Conservation (phyloP, 1,140 invertebrate species). For the Saxidomus purpurata region DNA sequence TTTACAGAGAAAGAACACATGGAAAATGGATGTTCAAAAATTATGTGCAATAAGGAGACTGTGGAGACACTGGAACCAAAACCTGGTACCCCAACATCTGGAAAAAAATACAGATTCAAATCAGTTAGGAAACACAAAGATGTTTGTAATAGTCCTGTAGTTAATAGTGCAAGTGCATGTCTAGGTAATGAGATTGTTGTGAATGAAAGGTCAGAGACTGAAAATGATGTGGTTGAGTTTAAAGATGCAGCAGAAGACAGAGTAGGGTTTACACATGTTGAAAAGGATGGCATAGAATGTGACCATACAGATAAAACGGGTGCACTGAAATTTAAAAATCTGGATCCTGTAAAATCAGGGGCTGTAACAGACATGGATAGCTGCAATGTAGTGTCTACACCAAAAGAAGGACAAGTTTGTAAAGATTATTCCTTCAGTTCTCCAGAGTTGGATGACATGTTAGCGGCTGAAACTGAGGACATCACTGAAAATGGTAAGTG, state of each 20-base stretch:
- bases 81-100: not conserved
- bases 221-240: not conserved
- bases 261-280: too few species aligned
- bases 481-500: not conserved
- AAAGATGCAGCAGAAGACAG: too few species aligned
- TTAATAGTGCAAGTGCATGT: not conserved
- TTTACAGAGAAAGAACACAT: not conserved
- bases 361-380: not conserved
- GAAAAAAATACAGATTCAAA: constrained; percentile 32
- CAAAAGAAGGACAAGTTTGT: not conserved
- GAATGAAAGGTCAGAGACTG: not conserved
- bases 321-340: not conserved
- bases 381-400: not conserved
- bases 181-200: not conserved
- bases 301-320: not conserved
- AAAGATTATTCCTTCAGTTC: constrained; percentile 43
- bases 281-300: too few species aligned
- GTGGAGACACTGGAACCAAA: not conserved
- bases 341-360: not conserved
- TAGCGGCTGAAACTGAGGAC: not conserved
- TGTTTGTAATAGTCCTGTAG: not conserved
- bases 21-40: not conserved
- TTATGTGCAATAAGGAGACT: not conserved
- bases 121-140: constrained; percentile 5
- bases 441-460: constrained; percentile 23